phyloP scores from a whole-genome alignment of 2,797 vertebrate species.

The Enteromius thamalakanensis region DNA sequence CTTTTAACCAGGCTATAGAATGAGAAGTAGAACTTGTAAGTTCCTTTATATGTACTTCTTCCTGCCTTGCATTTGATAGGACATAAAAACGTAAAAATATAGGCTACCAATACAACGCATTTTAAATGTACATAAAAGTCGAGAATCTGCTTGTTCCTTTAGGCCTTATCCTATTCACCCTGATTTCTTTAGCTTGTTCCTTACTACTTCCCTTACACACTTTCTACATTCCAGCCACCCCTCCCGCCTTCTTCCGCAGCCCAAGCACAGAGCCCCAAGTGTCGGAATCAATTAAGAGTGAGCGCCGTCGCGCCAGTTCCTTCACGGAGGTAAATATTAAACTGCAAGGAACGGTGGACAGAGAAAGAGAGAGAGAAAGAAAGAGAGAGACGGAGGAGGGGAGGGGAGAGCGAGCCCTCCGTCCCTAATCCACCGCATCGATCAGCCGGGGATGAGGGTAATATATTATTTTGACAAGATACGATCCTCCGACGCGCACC shows the following conservation, averaged over 20 bases:
- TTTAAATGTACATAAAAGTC: background rate
- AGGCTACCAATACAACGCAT: background rate
- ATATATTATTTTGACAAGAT: slow-evolving; percentile 99
- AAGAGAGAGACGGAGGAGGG: slow-evolving; percentile 31
- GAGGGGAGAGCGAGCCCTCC: slow-evolving; percentile 73
- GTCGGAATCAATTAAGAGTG: slow-evolving; percentile 91
- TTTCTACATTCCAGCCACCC: slow-evolving; percentile 49
- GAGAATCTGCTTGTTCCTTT: background rate
- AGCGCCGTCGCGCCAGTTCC: slow-evolving; percentile 82
- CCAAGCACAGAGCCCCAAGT: slow-evolving; percentile 83
- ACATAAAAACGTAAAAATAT: background rate
- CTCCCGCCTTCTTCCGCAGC: slow-evolving; percentile 67
- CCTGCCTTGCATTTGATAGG: background rate
- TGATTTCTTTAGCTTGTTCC: slow-evolving; percentile 58
- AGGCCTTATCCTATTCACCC: slow-evolving; percentile 28
- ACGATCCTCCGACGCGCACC: slow-evolving; percentile 93
- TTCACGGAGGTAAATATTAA: slow-evolving; percentile 90
- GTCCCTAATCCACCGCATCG: slow-evolving; percentile 97
- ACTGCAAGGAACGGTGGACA: slow-evolving; percentile 78
- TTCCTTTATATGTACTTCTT: background rate
- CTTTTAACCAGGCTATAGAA: background rate
- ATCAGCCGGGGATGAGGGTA: slow-evolving; percentile 97
- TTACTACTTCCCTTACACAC: slow-evolving; percentile 60
- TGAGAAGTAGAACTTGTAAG: background rate
- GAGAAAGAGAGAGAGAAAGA: slow-evolving; percentile 45